Base-by-base conservation (phyloP, 1,140 invertebrate genomes). In the Formica exsecta region DNA sequence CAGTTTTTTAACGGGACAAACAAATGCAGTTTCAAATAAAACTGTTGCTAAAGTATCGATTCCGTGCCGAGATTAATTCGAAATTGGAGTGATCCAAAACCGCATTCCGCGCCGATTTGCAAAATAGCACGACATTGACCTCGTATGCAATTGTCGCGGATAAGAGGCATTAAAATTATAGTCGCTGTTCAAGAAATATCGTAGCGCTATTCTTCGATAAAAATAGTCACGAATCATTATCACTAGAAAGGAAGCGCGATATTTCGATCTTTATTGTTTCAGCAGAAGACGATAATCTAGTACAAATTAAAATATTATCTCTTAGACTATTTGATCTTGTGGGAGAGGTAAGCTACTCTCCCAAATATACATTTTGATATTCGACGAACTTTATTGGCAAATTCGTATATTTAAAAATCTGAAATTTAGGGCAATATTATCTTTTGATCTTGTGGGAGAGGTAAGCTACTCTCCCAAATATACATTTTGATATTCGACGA, bases 121-220 rank as follows among this genome's bases (percentile, higher is more conserved):
- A 54, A 59, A 61, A n/a, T 16, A 25, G 7, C 51, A 41, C 36
- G 25, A 44, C 79, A 81, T 68, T 61, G 79, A 81, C 66, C 51
- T 44, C 51, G 19, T 59, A 57, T 57, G 25, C 38, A 48, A 73
- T 25, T 9, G 79, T 71, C 7, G 3, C 32, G 16, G 22, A 73
- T 61, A 81, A 44, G 71, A 70, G 16, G 38, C 36, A 32, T 57
- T 71, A 71, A 81, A 71, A 59, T 71, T 71, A n/a, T 7, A 51
- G n/a, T 6, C 48, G 36, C 36, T 22, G 11, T 32, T 48, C 6
- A 16, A 48, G 9, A 64, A 64, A 77, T 65, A 22, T 8, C 13
- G 11, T 38, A 25, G 44, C 29, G 11, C 29, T 11, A 48, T 13
- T 51, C 32, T 54, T 13, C 32, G 16, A 29, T 54, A 25, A 68